Base-by-base conservation (phyloP, 2,888 invertebrate genomes). In the Magallana nippona region DNA sequence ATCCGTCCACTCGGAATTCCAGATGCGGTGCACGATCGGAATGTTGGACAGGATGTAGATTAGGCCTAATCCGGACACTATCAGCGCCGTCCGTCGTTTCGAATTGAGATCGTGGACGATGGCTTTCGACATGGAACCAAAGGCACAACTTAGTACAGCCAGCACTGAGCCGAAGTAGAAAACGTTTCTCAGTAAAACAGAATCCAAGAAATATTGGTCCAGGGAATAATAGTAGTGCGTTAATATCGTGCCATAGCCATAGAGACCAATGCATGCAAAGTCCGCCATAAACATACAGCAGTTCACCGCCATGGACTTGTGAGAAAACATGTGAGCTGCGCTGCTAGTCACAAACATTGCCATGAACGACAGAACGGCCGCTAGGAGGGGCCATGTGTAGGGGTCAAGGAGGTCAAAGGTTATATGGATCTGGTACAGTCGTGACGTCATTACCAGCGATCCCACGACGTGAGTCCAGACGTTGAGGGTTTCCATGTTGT, bases 211-310 rank as follows among this genome's bases (percentile, higher is more conserved):
- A 22, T 13, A 19, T 55, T 71, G 19, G 15, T 58, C 55, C 44
- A 71, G 22, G 15, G 71, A 82, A 55, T 82, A 82, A 82, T 82
- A 56, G 56, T 82, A 82, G 27, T 82, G 82, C 5, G 55, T 82
- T n/a, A 82, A n/a, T 71, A 71, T 55, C 3, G 82, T 82, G 55
- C 82, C 82, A 13, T 71, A 82, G 2, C 82, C 62, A 56, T 82
- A 82, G 55, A 82, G 55, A 55, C 82, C 82, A 22, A 71, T 71
- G 10, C 71, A 55, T 13, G 82, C 63, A 82, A 82, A 60, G 55
- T 82, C 82, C 3, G 63, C 55, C 71, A 82, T 82, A 55, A 82
- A 82, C 55, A 82, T 55, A 10, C 63, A 19, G 56, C 82, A 71
- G 22, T 82, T 82, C 10, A 56, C 55, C 13, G 17, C 55, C 56